Evolutionary conservation across 2,113 vertebrate species (phyloP), one percentile per base, ranked within the genome.

Genomic region (Scomber japonicus): DNA sequence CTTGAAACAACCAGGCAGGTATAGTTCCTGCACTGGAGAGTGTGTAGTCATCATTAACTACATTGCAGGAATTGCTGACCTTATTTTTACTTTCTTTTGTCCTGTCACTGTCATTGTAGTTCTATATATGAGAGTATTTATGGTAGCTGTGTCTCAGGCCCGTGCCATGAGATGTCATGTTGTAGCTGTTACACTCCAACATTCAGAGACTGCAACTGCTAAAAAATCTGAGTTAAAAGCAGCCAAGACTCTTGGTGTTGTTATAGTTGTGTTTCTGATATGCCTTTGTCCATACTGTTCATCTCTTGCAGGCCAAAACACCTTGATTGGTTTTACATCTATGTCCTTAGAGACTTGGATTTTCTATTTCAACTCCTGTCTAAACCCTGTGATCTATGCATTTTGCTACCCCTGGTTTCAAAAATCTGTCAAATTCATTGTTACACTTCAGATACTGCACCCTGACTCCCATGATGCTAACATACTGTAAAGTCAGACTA

Each of bases 401-500:
- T 75, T 83, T 13, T 83, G 57, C 40, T 87, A 83, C 2, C 68
- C 84, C 3, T 87, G 86, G 86, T 88, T 83, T 48, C 61, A 59
- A 51, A 81, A 67, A 64, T 44, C 74, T 24, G n/a, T 72, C 9
- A 72, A 59, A 46, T 45, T 62, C 3, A 75, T 84, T 46, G 14
- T 83, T 16, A 73, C 78, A 9, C 61, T 78, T n/a, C 17, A 83
- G 45, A 72, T 88, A 11, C 35, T 88, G 4, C 17, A 74, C 60
- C 27, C 72, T 4, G 27, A 54, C 45, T 81, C 87, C 50, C 1
- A 30, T 19, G 10, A 62, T 0, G 16, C 30, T 19, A 78, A 46
- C 3, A n/a, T 87, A n/a, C 21, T 75, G 17, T 40, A 40, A 9
- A 40, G 35, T 9, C 7, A 40, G 35, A 40, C 35, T 40, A 7